Evolutionary conservation across 2,113 vertebrate genomes (phyloP).

Genomic region (Pachycephala philippinensis): DNA sequence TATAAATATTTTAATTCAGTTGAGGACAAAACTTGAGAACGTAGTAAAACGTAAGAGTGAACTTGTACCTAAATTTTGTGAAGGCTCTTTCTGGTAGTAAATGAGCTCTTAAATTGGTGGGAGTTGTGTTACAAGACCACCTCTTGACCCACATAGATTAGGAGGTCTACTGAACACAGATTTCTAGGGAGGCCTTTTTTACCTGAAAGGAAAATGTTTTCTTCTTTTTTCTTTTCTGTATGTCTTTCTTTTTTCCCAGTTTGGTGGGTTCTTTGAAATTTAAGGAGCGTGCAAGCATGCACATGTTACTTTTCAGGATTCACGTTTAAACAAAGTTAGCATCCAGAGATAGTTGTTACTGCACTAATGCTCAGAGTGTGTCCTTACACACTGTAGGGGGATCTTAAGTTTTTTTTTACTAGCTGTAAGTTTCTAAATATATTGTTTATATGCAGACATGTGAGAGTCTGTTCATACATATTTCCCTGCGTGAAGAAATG

Average conservation of each 20-base stretch:
- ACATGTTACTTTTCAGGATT: not conserved
- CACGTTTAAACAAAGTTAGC: not conserved
- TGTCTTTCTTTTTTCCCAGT: not conserved
- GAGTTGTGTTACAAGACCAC: not conserved
- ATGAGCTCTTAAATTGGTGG: not conserved
- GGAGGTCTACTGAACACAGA: not conserved
- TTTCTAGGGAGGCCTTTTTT: not conserved
- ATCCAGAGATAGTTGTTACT: not conserved
- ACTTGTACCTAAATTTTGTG: not conserved
- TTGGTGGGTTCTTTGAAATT: not conserved
- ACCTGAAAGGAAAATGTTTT: not conserved
- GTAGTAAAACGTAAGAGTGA: not conserved
- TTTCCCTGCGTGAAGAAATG: not conserved
- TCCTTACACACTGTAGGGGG: not conserved
- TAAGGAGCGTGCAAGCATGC: not conserved
- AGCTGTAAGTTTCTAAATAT: not conserved
- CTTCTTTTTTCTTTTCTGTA: not conserved
- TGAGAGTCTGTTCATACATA: not conserved
- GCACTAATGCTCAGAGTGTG: not conserved
- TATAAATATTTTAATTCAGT: not conserved
- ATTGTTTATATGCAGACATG: not conserved
- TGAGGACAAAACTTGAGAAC: not conserved
- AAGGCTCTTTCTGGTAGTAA: not conserved
- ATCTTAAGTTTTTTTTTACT: not conserved
- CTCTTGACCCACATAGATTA: not conserved